phyloP scores from a whole-genome alignment of 92 coral and sea anemone genomes.

The Ricordea florida region DNA sequence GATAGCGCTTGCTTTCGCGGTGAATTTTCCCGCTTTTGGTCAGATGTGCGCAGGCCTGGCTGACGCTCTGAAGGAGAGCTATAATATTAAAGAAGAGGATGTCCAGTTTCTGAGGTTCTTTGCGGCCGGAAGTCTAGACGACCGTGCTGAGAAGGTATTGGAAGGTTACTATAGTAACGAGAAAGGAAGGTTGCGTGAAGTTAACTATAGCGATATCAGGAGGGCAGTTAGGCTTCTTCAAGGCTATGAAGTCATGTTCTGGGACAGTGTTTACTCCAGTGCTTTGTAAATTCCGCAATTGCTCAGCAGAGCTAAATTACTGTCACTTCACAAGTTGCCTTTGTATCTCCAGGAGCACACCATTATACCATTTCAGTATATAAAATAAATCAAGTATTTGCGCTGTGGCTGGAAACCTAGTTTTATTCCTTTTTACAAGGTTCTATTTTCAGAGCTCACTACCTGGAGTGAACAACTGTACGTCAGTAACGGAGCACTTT shows the following conservation, averaged over 20 bases:
- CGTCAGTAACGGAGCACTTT: too few relatives aligned
- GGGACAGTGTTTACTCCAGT: slow-evolving; percentile 20
- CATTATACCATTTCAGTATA: too few relatives aligned
- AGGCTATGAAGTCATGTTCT: slow-evolving; percentile 23
- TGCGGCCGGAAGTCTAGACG: slow-evolving; percentile 6
- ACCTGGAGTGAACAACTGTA: too few relatives aligned
- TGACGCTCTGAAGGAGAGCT: slow-evolving; percentile 10
- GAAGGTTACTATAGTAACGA: background rate
- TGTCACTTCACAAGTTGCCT: too few relatives aligned
- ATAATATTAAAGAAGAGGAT: slow-evolving; percentile 20
- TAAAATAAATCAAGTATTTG: too few relatives aligned
- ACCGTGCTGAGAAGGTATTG: background rate
- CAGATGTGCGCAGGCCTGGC: slow-evolving; percentile 5
- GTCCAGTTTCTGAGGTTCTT: slow-evolving; percentile 13
- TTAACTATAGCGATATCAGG: slow-evolving; percentile 4
- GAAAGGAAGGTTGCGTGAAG: background rate
- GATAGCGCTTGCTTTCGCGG: slow-evolving; percentile 19
- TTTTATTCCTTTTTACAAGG: too few relatives aligned
- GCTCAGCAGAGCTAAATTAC: too few relatives aligned
- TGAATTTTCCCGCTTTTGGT: slow-evolving; percentile 26
- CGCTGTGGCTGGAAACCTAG: too few relatives aligned
- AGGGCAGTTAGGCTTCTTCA: slow-evolving; percentile 29
- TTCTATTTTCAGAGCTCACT: too few relatives aligned
- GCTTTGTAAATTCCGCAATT: too few relatives aligned
- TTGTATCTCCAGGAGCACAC: too few relatives aligned